Conservation (phyloP, 2,888 invertebrate species). For the Drosophila peninsularis region DNA sequence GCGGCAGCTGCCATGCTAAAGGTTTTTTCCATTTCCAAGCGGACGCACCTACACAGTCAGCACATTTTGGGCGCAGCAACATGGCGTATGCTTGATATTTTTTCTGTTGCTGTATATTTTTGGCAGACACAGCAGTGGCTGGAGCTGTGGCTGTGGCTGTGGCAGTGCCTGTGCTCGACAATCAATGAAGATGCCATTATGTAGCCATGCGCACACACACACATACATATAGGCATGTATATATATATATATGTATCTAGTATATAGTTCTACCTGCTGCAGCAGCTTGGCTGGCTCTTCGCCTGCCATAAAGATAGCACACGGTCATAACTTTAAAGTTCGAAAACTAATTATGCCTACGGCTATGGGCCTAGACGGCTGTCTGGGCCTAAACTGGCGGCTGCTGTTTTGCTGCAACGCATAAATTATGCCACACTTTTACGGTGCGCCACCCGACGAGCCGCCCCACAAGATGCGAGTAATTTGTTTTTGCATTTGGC, state of each 20-base stretch:
- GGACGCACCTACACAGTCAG: constrained; percentile 74
- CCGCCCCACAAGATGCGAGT: constrained; percentile 33
- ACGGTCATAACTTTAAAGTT: constrained; percentile 78
- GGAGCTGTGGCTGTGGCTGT: constrained; percentile 22
- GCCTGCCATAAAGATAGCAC: constrained; percentile 75
- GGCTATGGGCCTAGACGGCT: constrained; percentile 59
- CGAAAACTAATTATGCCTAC: constrained; percentile 83
- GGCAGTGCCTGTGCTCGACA: constrained; percentile 43
- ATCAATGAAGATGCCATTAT: constrained; percentile 56
- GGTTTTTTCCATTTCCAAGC: constrained; percentile 58
- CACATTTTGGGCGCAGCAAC: constrained; percentile 55
- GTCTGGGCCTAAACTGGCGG: constrained; percentile 29
- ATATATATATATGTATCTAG: not conserved
- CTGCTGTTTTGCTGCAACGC: constrained; percentile 62
- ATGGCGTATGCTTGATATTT: constrained; percentile 55
- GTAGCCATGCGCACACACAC: constrained; percentile 33
- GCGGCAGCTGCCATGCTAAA: constrained; percentile 56
- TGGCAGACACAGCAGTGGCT: constrained; percentile 58
- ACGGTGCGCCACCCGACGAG: constrained; percentile 17
- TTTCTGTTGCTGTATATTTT: constrained; percentile 38
- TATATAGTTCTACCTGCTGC: constrained; percentile 31
- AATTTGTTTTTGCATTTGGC: constrained; percentile 71
- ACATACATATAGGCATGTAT: not conserved
- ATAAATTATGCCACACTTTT: constrained; percentile 68
- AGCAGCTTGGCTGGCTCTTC: constrained; percentile 28